Evolutionary conservation across 2,113 vertebrate species (phyloP).

Genomic region (Paradoxurus hermaphroditus): DNA sequence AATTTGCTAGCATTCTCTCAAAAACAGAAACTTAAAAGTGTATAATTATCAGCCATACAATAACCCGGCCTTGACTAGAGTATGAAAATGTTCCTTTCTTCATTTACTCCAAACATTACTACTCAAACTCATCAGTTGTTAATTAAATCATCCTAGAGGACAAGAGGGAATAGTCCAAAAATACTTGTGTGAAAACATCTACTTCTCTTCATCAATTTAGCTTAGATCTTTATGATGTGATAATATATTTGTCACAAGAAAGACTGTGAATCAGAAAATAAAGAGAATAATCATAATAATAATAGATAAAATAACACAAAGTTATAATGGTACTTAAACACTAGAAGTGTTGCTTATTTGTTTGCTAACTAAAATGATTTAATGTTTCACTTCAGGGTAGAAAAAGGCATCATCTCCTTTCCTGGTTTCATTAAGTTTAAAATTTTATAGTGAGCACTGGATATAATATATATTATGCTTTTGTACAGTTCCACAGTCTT

Average conservation of each 20-base stretch:
- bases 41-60: background rate
- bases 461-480: background rate
- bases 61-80: background rate
- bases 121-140: background rate
- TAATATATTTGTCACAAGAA: background rate
- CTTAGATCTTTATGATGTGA: background rate
- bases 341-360: background rate
- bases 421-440: constrained; percentile 5
- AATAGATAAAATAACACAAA: background rate
- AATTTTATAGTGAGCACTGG: background rate
- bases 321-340: background rate
- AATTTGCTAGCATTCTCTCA: background rate
- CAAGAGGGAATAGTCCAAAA: background rate
- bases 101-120: background rate
- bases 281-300: background rate
- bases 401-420: background rate
- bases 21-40: background rate
- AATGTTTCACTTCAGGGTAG: background rate
- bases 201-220: background rate
- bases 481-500: background rate
- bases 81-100: background rate
- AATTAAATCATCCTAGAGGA: background rate
- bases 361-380: background rate
- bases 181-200: background rate
- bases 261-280: background rate